These are phyloP conservation scores for Ploceus nigricollis DNA, from an alignment of 2,113 vertebrate genomes.

Conservation along the genomic window DNA sequence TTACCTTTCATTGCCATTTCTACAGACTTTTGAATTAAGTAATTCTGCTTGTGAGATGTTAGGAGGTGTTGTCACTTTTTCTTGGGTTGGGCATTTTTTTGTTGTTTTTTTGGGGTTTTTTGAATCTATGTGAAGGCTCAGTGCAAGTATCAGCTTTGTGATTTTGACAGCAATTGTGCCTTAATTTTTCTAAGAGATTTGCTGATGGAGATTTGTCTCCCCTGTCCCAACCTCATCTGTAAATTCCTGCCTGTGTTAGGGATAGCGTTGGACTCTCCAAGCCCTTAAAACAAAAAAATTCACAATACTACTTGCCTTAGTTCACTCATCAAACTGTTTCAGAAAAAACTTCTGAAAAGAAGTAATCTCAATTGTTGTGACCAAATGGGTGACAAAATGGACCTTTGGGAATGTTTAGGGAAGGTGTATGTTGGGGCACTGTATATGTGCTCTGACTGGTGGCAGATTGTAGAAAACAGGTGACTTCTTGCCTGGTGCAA, in stretches of 20 bases:
- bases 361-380: not conserved
- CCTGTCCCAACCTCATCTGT: not conserved
- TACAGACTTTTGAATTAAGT: not conserved
- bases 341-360: not conserved
- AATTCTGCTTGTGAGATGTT: not conserved
- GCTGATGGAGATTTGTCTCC: not conserved
- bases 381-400: not conserved
- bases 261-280: not conserved
- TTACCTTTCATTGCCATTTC: conserved; percentile 1
- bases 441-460: rapidly evolving
- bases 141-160: not conserved
- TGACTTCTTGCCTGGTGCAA: not conserved
- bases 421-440: not conserved
- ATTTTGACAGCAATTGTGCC: not conserved
- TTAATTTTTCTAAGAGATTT: not conserved
- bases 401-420: not conserved
- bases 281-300: not conserved
- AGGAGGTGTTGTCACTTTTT: not conserved
- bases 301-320: not conserved
- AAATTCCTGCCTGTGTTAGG: not conserved
- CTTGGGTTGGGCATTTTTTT: not conserved
- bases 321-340: not conserved
- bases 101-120: not conserved
- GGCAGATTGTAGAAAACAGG: not conserved
- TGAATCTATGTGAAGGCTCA: not conserved